phyloP scores from a whole-genome alignment of 2,113 vertebrate species.

The Nothocercus julius region DNA sequence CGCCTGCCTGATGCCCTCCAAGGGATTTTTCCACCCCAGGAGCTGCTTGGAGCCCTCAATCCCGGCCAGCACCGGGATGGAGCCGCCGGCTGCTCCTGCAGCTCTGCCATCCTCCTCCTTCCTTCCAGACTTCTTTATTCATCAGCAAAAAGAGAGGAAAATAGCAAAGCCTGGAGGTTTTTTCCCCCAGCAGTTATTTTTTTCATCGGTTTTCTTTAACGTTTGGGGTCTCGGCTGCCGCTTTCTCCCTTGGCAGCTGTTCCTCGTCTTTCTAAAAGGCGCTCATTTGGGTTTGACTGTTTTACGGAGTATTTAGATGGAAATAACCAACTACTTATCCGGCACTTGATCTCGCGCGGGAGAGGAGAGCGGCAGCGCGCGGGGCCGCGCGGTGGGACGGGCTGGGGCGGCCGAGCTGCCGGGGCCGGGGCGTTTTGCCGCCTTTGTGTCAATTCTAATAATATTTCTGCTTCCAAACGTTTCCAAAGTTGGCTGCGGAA shows the following conservation, averaged over 20 bases:
- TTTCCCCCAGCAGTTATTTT: conserved; percentile 4
- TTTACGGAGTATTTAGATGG: conserved; percentile 60
- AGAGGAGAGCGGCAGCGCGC: not conserved
- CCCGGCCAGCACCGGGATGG: no score
- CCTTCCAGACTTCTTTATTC: not conserved
- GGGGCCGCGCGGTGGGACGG: not conserved
- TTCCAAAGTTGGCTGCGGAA: conserved; percentile 87
- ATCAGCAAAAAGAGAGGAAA: not conserved
- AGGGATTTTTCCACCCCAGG: no score
- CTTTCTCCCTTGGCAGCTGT: conserved; percentile 65
- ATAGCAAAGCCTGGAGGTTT: not conserved
- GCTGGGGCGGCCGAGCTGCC: not conserved
- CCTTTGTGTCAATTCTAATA: conserved; percentile 81
- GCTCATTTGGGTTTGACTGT: conserved; percentile 56
- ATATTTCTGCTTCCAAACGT: conserved; percentile 84
- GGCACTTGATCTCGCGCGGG: conserved; percentile 19
- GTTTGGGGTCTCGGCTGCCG: conserved; percentile 54
- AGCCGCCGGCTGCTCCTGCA: not conserved
- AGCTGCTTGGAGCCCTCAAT: no score
- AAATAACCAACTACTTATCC: conserved; percentile 65
- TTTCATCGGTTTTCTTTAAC: conserved; percentile 56
- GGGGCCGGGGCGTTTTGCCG: conserved; percentile 50
- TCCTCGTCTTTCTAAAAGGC: conserved; percentile 39
- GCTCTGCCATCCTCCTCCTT: not conserved
- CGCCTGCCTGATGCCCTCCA: no score